Base-by-base conservation (phyloP, 1,140 invertebrate genomes). In the Drosophila nigrodunni region DNA sequence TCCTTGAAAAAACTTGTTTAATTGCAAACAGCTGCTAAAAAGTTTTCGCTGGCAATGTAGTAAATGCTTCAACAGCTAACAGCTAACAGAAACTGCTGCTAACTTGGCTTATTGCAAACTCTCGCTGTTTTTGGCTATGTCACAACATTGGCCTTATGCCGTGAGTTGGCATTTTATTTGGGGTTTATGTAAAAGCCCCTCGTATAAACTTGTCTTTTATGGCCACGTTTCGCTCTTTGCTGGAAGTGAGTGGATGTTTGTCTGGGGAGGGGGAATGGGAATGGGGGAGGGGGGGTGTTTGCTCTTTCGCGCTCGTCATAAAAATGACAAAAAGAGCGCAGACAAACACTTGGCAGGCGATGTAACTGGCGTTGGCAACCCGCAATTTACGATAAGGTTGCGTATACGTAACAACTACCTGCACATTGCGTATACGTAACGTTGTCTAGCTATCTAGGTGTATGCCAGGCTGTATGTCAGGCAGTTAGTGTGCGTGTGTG, bases 141-240 rank as follows among this genome's bases (percentile, higher is more conserved):
- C 71, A 54, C 57, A 70, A 54, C 71, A 82, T 82, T 81, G 74
- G 79, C 79, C 79, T 87, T 88, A 74, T 70, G 68, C 58, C 65
- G 65, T 77, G 81, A 72, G 77, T 67, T 74, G 77, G 78, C 76
- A 70, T 81, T 81, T 86, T 86, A 81, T 86, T 86, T 78, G 65
- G 75, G 50, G 60, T 86, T 85, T 86, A 81, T 78, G 74, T 57
- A 59, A 55, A 69, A 75, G 66, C 82, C 72, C 74, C 80, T 86
- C 73, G 80, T 77, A 83, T 83, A 85, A 85, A 85, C 64, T 85
- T 85, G 77, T 71, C 69, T 77, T 85, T 83, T 85, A 85, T 80
- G 59, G 70, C 59, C 21, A 21, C 49, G 41, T 70, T 50, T 54
- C 49, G 18, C 18, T 30, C 25, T 30, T 30, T 30, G 35, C 21